Base-by-base conservation (phyloP, 2,797 vertebrate genomes). In the Onychomys arenicola region DNA sequence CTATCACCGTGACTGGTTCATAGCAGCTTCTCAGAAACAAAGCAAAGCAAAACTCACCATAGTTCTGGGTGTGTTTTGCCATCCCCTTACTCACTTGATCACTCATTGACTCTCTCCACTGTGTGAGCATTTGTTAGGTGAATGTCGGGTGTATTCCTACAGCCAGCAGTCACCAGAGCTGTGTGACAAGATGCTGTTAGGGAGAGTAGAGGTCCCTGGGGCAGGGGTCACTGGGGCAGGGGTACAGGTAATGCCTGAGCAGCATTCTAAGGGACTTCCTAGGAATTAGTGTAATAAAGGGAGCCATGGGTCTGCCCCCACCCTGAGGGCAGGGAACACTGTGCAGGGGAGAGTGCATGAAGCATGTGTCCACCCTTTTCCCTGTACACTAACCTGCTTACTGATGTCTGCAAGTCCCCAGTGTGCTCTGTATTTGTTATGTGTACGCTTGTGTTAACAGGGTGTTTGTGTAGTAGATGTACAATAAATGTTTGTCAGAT, bases 301-400 rank as follows among this genome's bases (percentile, higher is more conserved):
- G 52, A 86, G 46, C 34, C 23, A 9, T 37, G n/a, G 23, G 5
- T 75, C 78, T 71, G 65, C 46, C 21, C 25, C 29, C 14, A 52
- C 77, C 65, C 17, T 81, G n/a, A 87, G 71, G 63, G 32, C 43
- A 55, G 77, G 32, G 63, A 7, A 29, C n/a, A 6, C 27, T 25
- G 32, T 1, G 0, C 2, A 0, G 2, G 10, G 46, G 40, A 29
- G 49, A 46, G 6, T 25, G 6, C 32, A 2, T 13, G 37, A 37
- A 2, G 25, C 16, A 2, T 10, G 43, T 52, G 40, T 6, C 7
- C n/a, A 0, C 29, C 37, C 23, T 3, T 21, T 27, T 55, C 17
- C 59, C 59, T 49, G 7, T 73, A n/a, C 34, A 4, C 73, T 61
- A 46, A 27, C 49, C 34, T 40, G 55, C 19, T 76, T 16, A 43